phyloP scores from a whole-genome alignment of 2,113 vertebrate genomes.

The Passer domesticus region DNA sequence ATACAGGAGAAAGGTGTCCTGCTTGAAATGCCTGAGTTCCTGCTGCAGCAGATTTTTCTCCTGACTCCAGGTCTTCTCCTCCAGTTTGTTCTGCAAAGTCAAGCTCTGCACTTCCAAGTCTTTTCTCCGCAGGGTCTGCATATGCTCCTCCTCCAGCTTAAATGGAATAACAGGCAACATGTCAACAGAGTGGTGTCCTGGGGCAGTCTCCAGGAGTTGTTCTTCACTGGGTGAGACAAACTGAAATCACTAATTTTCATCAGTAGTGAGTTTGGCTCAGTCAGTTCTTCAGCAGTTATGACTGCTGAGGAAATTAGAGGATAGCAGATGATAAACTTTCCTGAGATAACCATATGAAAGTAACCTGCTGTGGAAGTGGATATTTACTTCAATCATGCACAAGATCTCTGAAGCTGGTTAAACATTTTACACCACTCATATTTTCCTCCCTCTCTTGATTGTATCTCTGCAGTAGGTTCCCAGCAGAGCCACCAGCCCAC shows the following conservation, averaged over 20 bases:
- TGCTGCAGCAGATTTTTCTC: slow-evolving; percentile 86
- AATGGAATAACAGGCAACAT: slow-evolving; percentile 8
- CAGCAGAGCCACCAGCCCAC: not conserved
- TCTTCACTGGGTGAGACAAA: not conserved
- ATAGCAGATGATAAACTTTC: not conserved
- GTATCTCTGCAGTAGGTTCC: not conserved
- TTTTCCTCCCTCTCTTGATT: not conserved
- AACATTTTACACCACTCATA: not conserved
- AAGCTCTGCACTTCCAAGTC: slow-evolving; percentile 90
- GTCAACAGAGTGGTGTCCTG: not conserved
- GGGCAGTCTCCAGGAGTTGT: not conserved
- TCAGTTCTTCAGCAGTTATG: not conserved
- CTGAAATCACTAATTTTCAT: not conserved
- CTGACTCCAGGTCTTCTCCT: slow-evolving; percentile 85
- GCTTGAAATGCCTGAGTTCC: slow-evolving; percentile 88
- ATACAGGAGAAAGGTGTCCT: slow-evolving; percentile 90
- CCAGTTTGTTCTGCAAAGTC: slow-evolving; percentile 80
- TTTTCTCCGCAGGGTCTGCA: slow-evolving; percentile 79
- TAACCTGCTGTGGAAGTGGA: not conserved
- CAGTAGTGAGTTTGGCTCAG: not conserved
- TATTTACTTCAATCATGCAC: not conserved
- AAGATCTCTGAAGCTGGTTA: not conserved
- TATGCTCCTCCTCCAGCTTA: slow-evolving; percentile 84
- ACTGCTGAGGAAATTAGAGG: not conserved
- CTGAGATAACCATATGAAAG: not conserved